Conservation (phyloP, 92 coral and sea anemone genomes). For the Heteractis magnifica region DNA sequence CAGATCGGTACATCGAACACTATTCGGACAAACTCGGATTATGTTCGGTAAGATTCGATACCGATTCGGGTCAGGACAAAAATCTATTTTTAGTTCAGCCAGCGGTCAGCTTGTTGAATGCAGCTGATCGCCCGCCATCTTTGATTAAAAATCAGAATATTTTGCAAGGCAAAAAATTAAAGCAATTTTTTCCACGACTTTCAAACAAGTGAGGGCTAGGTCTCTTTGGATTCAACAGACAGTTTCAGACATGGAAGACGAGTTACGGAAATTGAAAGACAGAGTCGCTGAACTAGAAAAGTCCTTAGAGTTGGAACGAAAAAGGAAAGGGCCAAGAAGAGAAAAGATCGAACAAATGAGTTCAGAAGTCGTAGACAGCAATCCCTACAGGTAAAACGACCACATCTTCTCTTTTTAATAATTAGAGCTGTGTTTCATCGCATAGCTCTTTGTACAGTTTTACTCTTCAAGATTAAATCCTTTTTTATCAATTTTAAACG, state of each 20-base stretch:
- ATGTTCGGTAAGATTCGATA: background rate
- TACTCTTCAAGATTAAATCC: background rate
- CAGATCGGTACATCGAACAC: slow-evolving; percentile 5
- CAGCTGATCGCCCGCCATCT: slow-evolving; percentile 31
- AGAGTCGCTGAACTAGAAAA: slow-evolving; percentile 83
- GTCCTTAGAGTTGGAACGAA: slow-evolving; percentile 73
- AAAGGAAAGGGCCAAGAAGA: slow-evolving; percentile 69
- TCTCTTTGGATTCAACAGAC: slow-evolving; percentile 5
- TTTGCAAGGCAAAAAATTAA: background rate
- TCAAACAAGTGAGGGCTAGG: slow-evolving; percentile 8
- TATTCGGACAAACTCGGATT: background rate
- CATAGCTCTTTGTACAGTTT: background rate
- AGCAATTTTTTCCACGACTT: background rate
- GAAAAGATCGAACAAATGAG: slow-evolving; percentile 79
- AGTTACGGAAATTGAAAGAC: slow-evolving; percentile 67
- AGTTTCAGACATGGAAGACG: slow-evolving; percentile 71
- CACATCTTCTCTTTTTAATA: background rate
- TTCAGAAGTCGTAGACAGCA: slow-evolving; percentile 90
- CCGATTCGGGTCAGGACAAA: background rate
- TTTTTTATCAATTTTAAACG: background rate
- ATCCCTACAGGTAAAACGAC: slow-evolving; percentile 86
- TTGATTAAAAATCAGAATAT: background rate
- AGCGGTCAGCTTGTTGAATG: slow-evolving; percentile 24
- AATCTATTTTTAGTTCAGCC: background rate
- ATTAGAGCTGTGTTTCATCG: background rate